Conservation (phyloP, 2,888 invertebrate genomes). For the Lasioglossum pauxillum region DNA sequence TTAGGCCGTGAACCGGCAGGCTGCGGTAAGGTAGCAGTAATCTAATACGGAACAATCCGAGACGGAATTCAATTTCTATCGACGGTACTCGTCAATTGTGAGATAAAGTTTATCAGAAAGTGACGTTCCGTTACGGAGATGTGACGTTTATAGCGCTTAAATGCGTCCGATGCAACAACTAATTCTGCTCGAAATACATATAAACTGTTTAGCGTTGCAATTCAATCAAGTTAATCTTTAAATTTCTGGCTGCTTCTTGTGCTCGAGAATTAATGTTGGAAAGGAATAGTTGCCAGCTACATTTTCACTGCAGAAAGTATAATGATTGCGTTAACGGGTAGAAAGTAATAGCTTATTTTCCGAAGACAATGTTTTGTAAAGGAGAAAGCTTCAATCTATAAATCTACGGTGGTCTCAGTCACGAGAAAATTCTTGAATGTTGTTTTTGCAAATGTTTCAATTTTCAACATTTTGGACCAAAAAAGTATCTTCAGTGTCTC, state of each 20-base stretch:
- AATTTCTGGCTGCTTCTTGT: background rate
- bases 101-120: conserved; percentile 31
- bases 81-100: conserved; percentile 33
- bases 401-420: background rate
- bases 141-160: conserved; percentile 22
- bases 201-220: background rate
- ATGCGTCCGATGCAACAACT: background rate
- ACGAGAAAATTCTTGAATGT: background rate
- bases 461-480: background rate
- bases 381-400: background rate
- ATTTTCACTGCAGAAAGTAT: too few species aligned
- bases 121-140: background rate
- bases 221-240: background rate
- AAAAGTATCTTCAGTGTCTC: background rate
- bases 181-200: background rate
- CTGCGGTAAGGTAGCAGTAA: conserved; percentile 41
- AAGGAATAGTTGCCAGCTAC: too few species aligned
- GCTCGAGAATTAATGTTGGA: too few species aligned
- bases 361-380: background rate
- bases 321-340: too few species aligned
- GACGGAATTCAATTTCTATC: conserved; percentile 50
- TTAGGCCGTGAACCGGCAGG: conserved; percentile 17
- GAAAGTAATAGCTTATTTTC: too few species aligned
- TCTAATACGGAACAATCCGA: conserved; percentile 49
- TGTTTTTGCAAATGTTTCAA: background rate